Evolutionary conservation across 2,888 invertebrate species (phyloP).

Genomic region (Cataglyphis altisquamis): DNA sequence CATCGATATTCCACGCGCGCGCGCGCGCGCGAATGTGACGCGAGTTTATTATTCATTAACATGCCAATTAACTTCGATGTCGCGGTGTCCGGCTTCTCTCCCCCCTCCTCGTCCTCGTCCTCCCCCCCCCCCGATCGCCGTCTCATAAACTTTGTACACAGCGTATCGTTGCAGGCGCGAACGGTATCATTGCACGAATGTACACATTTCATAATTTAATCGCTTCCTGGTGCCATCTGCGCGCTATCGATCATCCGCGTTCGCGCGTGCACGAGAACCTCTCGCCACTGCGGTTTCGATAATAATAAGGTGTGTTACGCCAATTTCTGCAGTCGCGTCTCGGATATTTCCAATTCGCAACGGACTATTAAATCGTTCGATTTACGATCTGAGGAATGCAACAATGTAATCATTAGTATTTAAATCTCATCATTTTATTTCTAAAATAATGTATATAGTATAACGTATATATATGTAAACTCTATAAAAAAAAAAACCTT

Average conservation of each 20-base stretch:
- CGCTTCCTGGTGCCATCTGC: constrained; percentile 51
- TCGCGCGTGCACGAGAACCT: constrained; percentile 30
- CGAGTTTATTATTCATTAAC: constrained; percentile 84
- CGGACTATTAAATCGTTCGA: constrained; percentile 33
- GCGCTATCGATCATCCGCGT: constrained; percentile 47
- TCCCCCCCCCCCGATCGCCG: constrained; percentile 31
- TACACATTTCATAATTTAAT: constrained; percentile 56
- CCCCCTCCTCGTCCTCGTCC: background rate
- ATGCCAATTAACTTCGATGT: constrained; percentile 82
- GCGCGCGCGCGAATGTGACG: constrained; percentile 70
- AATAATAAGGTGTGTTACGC: constrained; percentile 51
- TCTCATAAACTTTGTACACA: constrained; percentile 61
- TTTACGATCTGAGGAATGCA: background rate
- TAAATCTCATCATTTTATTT: background rate
- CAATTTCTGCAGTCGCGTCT: constrained; percentile 51
- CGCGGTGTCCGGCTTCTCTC: constrained; percentile 58
- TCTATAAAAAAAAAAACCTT: background rate
- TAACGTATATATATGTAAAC: background rate
- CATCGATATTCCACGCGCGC: constrained; percentile 74
- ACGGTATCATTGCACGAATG: constrained; percentile 45
- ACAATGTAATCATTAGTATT: constrained; percentile 16
- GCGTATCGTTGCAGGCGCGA: constrained; percentile 11
- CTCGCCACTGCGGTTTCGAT: constrained; percentile 32
- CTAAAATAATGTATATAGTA: background rate
- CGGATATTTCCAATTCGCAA: constrained; percentile 39